Evolutionary conservation across 2,888 invertebrate genomes (phyloP).

Genomic region (Apotomis turbidana): DNA sequence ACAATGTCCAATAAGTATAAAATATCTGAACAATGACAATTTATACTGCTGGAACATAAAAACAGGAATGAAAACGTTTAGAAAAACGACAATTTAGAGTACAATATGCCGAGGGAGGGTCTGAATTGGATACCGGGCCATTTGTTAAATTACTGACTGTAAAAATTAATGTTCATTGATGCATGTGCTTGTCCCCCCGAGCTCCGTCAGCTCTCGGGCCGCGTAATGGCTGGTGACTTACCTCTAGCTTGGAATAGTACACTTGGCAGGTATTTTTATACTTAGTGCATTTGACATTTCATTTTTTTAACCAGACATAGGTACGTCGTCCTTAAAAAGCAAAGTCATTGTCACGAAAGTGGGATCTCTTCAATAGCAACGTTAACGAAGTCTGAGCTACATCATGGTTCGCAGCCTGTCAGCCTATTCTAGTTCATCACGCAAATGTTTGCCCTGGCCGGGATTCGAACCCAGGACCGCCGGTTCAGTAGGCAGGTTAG

Average conservation of each 20-base stretch:
- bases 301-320: too few species aligned
- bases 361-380: too few species aligned
- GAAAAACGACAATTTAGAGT: conserved; percentile 54
- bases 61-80: conserved; percentile 61
- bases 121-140: conserved; percentile 54
- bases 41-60: conserved; percentile 52
- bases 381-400: too few species aligned
- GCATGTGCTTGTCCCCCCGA: conserved; percentile 16
- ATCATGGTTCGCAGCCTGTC: too few species aligned
- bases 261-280: neutral
- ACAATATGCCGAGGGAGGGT: conserved; percentile 48
- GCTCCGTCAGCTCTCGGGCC: conserved; percentile 10
- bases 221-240: neutral
- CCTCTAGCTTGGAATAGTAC: neutral
- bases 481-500: too few species aligned
- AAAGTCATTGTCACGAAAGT: too few species aligned
- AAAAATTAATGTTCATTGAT: conserved; percentile 55
- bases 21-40: conserved; percentile 54
- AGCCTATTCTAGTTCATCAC: too few species aligned
- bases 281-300: too few species aligned
- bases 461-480: too few species aligned
- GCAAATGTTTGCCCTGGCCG: too few species aligned
- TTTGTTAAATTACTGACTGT: conserved; percentile 57
- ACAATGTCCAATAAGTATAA: conserved; percentile 60
- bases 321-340: too few species aligned